Percentiles rank a stretch among this genome's conserved stretches.
phyloP scores from a whole-genome alignment of 2,113 vertebrate species.

The Oryzias curvinotus region DNA sequence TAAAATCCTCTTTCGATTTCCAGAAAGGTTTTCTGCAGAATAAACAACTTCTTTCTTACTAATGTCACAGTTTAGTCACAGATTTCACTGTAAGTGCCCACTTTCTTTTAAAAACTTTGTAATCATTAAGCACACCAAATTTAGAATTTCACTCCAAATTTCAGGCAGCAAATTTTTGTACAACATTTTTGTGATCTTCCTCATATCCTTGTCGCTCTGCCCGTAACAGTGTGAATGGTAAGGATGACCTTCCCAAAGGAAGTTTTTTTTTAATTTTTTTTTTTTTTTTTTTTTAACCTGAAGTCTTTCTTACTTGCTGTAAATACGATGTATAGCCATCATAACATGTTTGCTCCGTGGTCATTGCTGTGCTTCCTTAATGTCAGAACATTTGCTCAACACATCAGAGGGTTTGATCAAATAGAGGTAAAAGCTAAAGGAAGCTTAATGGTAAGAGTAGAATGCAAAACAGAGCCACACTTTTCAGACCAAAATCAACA shows the following conservation, averaged over 20 bases:
- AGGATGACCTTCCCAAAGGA: conserved; percentile 42
- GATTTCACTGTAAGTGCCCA: conserved; percentile 10
- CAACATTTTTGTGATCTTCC: conserved; percentile 53
- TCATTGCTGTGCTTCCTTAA: conserved; percentile 67
- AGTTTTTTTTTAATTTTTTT: conserved; percentile 2
- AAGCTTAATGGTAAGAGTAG: conserved; percentile 6
- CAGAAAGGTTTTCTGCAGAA: conserved; percentile 22
- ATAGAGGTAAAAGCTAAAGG: conserved; percentile 33
- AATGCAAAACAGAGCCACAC: background rate
- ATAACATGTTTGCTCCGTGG: conserved; percentile 41
- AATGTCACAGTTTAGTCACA: background rate
- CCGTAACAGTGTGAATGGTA: conserved; percentile 50
- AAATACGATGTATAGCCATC: conserved; percentile 74
- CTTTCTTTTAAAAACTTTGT: conserved; percentile 25
- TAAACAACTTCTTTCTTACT: background rate
- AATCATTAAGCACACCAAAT: conserved; percentile 25
- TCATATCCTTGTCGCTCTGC: conserved; percentile 49
- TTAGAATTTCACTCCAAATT: conserved; percentile 50
- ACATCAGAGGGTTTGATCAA: conserved; percentile 56
- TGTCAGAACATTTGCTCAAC: conserved; percentile 46
- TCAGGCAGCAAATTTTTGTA: conserved; percentile 75
- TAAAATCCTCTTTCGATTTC: conserved; percentile 12
- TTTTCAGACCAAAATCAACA: background rate
- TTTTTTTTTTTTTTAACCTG: background rate
- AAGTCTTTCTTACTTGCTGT: conserved; percentile 60